Percentiles rank a stretch among this genome's conserved stretches.
These are phyloP conservation scores for Trissolcus japonicus DNA, from an alignment of 2,888 invertebrate genomes.

Conservation along the genomic window DNA sequence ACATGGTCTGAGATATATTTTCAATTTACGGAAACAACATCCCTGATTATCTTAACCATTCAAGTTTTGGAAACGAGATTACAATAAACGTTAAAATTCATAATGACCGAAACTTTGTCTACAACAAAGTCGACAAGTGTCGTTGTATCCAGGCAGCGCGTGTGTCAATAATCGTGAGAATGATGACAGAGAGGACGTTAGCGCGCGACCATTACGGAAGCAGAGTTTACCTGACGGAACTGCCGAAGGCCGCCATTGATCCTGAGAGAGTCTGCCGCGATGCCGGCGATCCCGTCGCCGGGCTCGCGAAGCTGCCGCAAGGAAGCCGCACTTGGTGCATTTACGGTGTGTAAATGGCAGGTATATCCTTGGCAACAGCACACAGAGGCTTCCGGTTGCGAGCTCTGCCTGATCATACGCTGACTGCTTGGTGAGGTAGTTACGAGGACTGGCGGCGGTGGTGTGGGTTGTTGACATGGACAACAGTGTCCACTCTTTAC, in stretches of 20 bases:
- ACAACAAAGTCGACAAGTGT: constrained; percentile 43
- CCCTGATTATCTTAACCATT: constrained; percentile 30
- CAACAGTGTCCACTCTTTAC: constrained; percentile 77
- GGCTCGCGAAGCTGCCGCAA: constrained; percentile 90
- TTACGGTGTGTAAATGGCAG: constrained; percentile 79
- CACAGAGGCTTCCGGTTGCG: constrained; percentile 86
- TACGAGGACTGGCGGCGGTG: constrained; percentile 84
- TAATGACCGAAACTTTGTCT: constrained; percentile 43
- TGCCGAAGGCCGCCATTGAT: constrained; percentile 98
- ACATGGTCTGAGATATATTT: constrained; percentile 35
- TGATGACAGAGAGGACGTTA: constrained; percentile 39
- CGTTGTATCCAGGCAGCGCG: constrained; percentile 39
- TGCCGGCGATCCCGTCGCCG: constrained; percentile 93
- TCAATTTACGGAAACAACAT: constrained; percentile 34
- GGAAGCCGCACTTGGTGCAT: constrained; percentile 87
- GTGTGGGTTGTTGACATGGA: constrained; percentile 81
- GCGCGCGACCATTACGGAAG: constrained; percentile 4
- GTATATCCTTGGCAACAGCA: constrained; percentile 74
- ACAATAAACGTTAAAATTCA: constrained; percentile 21
- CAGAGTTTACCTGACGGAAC: constrained; percentile 89
- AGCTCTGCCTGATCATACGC: constrained; percentile 92
- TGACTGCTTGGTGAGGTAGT: constrained; percentile 83
- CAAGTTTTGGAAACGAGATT: constrained; percentile 27
- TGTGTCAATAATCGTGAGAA: constrained; percentile 34
- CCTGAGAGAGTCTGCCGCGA: constrained; percentile 95